These are phyloP conservation scores for Ascaphus truei DNA, from an alignment of 2,113 vertebrate genomes.

Conservation along the genomic window DNA sequence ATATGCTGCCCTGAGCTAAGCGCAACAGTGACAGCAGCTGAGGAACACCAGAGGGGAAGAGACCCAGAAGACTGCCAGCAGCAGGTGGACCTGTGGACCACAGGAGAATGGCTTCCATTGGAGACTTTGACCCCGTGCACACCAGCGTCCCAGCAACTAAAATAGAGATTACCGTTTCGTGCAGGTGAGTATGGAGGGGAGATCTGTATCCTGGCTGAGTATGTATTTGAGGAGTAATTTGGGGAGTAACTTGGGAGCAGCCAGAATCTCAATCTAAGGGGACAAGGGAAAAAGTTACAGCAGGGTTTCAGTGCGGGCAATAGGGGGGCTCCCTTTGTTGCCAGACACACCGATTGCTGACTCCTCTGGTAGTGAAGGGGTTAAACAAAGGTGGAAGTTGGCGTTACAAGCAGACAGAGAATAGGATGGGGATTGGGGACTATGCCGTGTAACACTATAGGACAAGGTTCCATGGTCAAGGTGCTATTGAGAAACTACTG, in stretches of 20 bases:
- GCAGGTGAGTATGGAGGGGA: constrained; percentile 70
- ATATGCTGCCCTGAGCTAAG: neutral
- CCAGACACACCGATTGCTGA: no score
- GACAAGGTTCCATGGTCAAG: no score
- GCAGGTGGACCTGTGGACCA: constrained; percentile 27
- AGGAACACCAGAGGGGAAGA: neutral
- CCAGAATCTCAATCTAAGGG: no score
- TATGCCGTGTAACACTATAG: no score
- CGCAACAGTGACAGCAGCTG: neutral
- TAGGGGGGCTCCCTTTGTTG: neutral
- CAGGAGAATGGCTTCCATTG: constrained; percentile 76
- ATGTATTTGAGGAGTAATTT: neutral
- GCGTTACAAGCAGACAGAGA: no score
- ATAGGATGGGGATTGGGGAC: no score
- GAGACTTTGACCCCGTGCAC: constrained; percentile 75
- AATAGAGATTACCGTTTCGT: constrained; percentile 88
- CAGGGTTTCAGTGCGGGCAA: neutral
- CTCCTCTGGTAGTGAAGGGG: no score
- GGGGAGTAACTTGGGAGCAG: neutral
- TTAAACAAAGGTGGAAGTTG: no score
- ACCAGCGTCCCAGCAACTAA: constrained; percentile 86
- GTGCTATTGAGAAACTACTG: no score
- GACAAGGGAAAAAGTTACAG: no score
- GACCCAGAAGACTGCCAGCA: neutral
- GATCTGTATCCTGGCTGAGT: neutral